These are phyloP conservation scores for Calliopum simillimum DNA, from an alignment of 2,888 invertebrate genomes.

Conservation along the genomic window DNA sequence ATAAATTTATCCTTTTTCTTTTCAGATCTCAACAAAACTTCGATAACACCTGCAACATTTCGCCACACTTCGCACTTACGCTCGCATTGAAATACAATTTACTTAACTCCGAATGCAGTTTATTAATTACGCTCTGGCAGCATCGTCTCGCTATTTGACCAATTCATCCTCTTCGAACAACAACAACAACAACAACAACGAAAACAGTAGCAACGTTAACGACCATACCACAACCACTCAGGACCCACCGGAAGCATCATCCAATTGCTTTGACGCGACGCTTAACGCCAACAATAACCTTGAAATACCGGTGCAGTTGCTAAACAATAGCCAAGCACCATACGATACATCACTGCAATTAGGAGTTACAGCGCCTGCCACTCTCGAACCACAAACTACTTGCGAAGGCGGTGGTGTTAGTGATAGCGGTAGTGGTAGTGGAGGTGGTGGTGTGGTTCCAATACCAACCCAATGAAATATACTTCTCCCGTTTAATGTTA, in stretches of 20 bases:
- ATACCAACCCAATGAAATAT: constrained; percentile 63
- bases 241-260: too few relatives aligned
- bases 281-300: not conserved
- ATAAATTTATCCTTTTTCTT: constrained; percentile 17
- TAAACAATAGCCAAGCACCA: too few relatives aligned
- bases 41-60: too few relatives aligned
- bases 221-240: constrained; percentile 26
- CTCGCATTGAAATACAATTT: too few relatives aligned
- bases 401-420: constrained; percentile 42
- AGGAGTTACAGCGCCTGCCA: too few relatives aligned
- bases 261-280: too few relatives aligned
- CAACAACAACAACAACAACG: constrained; percentile 33
- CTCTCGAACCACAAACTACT: too few relatives aligned
- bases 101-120: constrained; percentile 61
- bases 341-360: too few relatives aligned
- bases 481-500: constrained; percentile 67
- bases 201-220: constrained; percentile 33
- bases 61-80: too few relatives aligned
- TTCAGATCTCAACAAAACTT: constrained; percentile 15
- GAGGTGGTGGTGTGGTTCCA: constrained; percentile 35
- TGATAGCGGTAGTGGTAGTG: constrained; percentile 38
- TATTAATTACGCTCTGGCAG: constrained; percentile 63
- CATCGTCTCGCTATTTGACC: constrained; percentile 63
- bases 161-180: constrained; percentile 46
- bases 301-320: not conserved